Evolutionary conservation across 2,888 invertebrate species (phyloP), one percentile per base, ranked within the genome.

Genomic region (Polyommatus icarus): DNA sequence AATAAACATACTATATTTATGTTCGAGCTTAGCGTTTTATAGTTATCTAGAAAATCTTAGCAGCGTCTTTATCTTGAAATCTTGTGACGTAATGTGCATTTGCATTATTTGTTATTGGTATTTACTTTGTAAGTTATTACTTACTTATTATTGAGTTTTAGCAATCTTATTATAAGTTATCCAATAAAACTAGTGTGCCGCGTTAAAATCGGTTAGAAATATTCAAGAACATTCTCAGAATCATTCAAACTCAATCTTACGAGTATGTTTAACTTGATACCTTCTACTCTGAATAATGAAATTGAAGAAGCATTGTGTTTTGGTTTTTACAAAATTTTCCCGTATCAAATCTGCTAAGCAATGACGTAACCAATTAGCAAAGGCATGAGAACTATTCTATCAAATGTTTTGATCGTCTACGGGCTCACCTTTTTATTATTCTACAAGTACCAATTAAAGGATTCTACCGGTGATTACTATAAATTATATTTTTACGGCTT

Each of bases 11-110:
- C 15, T 15, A 67, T 67, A 67, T 67, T 67, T 67, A 67, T 67
- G 29, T 32, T 6, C 29, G 18, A 67, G 18, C 67, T 67, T 24
- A 67, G 12, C 61, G 15, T 67, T 67, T 67, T 67, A 67, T 67
- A 32, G 67, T 32, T 67, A 67, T 67, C 67, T 67, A 67, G 29
- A 15, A 67, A 29, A 67, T 67, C 29, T 32, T 67, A 3, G 67
- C 67, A 67, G 67, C 67, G 15, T 67, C 67, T 67, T 6, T 32
- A 67, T 67, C 67, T 67, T 67, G 67, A 67, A 67, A 67, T 67
- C 67, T 67, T 18, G 67, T 67, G 29, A 67, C 67, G 29, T 67
- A 67, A 15, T 10, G 29, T 12, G 15, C 67, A 10, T 67, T 67
- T 20, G 29, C 5, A 15, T 29, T 29, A 15, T 67, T 29, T 20